Percentiles rank a stretch among this genome's conserved stretches.
These are phyloP conservation scores for Edolisoma coerulescens DNA, from an alignment of 2,113 vertebrate species.

Conservation along the genomic window DNA sequence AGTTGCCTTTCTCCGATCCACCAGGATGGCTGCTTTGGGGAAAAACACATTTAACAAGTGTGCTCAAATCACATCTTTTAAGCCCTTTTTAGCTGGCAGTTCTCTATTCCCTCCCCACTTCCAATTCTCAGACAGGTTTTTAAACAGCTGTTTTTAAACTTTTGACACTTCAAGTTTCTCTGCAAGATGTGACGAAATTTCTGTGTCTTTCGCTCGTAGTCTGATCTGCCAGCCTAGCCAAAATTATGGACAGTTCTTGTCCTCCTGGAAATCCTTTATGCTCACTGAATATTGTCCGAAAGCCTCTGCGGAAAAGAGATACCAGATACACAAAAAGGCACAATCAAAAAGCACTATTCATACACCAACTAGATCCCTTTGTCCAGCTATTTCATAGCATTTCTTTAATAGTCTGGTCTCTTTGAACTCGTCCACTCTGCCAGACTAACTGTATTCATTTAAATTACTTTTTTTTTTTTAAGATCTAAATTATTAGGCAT, in stretches of 20 bases:
- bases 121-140: neutral
- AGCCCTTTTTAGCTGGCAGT: neutral
- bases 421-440: neutral
- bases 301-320: neutral
- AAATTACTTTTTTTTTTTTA: neutral
- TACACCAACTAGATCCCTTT: neutral
- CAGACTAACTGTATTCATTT: neutral
- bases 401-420: neutral
- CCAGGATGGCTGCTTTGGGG: neutral
- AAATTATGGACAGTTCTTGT: neutral
- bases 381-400: neutral
- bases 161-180: neutral
- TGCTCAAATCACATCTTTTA: neutral
- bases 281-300: neutral
- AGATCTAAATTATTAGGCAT: neutral
- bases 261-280: neutral
- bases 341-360: neutral
- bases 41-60: neutral
- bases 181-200: neutral
- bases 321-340: neutral
- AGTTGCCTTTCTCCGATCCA: neutral
- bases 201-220: neutral
- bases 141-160: conserved; percentile 11
- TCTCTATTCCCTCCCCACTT: neutral
- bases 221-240: neutral